Evolutionary conservation across 1,140 invertebrate genomes (phyloP).

Genomic region (Caenorhabditis inopinata): DNA sequence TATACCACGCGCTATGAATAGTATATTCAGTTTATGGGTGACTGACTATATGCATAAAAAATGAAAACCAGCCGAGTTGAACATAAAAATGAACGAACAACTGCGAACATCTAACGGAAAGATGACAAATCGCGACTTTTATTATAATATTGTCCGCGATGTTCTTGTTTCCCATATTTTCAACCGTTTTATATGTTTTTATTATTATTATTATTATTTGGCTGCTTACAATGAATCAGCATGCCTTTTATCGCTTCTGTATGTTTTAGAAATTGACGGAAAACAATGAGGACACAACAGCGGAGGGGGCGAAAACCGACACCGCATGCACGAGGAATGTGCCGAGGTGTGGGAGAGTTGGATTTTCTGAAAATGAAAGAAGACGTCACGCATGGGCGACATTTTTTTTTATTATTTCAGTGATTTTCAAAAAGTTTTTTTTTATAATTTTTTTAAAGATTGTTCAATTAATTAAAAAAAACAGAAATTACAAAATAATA

Average conservation of each 20-base stretch:
- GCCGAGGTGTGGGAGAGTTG: slow-evolving; percentile 1
- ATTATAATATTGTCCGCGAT: no score
- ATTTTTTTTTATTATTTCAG: no score
- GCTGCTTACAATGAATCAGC: background rate
- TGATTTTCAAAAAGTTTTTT: no score
- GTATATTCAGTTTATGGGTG: background rate
- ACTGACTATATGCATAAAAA: background rate
- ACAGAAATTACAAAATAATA: no score
- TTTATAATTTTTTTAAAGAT: no score
- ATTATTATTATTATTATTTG: no score
- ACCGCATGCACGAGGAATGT: slow-evolving; percentile 29
- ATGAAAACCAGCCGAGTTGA: background rate
- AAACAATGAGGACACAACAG: background rate
- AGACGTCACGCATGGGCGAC: background rate
- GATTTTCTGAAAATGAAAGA: background rate
- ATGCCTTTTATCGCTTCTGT: background rate
- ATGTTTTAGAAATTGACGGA: background rate
- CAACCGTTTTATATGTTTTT: no score
- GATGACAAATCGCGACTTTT: background rate
- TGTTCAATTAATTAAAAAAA: no score
- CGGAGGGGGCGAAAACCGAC: slow-evolving; percentile 24
- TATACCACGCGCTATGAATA: slow-evolving; percentile 17
- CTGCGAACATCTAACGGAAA: background rate
- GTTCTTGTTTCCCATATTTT: no score
- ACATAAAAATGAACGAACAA: background rate